phyloP scores from a whole-genome alignment of 2,797 vertebrate species.

The Neomorphus geoffroyi region DNA sequence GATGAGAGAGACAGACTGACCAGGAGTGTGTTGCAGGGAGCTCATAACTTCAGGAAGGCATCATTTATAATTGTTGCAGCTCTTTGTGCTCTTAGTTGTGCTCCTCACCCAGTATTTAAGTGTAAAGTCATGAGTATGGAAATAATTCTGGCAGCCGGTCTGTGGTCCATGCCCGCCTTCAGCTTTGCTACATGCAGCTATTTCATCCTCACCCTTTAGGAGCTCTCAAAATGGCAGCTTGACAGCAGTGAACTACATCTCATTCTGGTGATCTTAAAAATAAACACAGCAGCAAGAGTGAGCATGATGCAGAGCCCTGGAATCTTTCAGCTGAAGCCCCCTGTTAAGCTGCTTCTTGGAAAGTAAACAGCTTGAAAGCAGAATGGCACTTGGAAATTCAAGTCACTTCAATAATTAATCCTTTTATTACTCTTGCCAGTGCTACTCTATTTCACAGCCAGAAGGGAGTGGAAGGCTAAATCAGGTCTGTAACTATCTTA shows the following conservation, averaged over 20 bases:
- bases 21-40: not conserved
- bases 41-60: not conserved
- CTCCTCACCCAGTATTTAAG: not conserved
- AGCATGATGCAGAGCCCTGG: not conserved
- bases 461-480: slow-evolving; percentile 58
- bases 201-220: not conserved
- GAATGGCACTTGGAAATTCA: slow-evolving; percentile 36
- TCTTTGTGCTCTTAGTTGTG: not conserved
- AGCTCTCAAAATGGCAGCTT: not conserved
- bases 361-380: slow-evolving; percentile 27
- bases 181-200: not conserved
- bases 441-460: not conserved
- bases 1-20: not conserved
- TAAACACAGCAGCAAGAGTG: not conserved
- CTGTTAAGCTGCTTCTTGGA: not conserved
- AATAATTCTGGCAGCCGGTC: not conserved
- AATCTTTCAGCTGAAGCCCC: not conserved
- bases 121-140: not conserved
- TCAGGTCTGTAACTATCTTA: slow-evolving; percentile 6
- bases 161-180: accelerated
- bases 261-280: slow-evolving; percentile 20
- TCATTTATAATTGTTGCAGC: accelerated
- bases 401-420: slow-evolving; percentile 34
- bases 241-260: not conserved
- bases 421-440: not conserved